These are phyloP conservation scores for Tympanoctomys barrerae DNA, from an alignment of 2,797 vertebrate species.

Conservation along the genomic window DNA sequence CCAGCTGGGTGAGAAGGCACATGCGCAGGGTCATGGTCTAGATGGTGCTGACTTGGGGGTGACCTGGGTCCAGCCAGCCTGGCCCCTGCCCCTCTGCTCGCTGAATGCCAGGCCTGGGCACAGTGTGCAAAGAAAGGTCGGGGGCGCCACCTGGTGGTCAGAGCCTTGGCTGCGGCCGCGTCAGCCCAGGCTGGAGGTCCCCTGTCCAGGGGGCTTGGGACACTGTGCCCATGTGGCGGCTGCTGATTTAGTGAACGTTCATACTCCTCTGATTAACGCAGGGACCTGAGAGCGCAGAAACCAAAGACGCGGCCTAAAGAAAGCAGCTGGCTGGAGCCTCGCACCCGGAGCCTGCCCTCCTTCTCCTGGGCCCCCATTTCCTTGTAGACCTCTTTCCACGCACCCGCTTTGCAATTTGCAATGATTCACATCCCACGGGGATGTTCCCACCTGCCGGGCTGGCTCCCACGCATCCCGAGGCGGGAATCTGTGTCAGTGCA, in stretches of 20 bases:
- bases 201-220: fast-evolving
- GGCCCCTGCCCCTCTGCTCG: fast-evolving
- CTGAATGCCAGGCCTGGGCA: background rate
- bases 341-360: background rate
- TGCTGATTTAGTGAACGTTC: fast-evolving
- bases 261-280: fast-evolving
- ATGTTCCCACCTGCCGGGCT: background rate
- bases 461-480: background rate
- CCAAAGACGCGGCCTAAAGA: background rate
- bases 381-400: background rate
- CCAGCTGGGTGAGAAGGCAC: fast-evolving
- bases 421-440: background rate
- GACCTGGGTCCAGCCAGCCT: background rate
- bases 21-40: fast-evolving
- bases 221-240: fast-evolving
- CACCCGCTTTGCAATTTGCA: background rate
- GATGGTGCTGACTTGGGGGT: background rate
- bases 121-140: background rate
- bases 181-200: background rate
- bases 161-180: fast-evolving
- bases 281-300: fast-evolving
- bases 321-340: fast-evolving
- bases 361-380: fast-evolving
- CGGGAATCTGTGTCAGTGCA: fast-evolving
- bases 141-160: conserved; percentile 76